Evolutionary conservation across 2,797 vertebrate species (phyloP), one percentile per base, ranked within the genome.

Genomic region (Centropyge bicolor): DNA sequence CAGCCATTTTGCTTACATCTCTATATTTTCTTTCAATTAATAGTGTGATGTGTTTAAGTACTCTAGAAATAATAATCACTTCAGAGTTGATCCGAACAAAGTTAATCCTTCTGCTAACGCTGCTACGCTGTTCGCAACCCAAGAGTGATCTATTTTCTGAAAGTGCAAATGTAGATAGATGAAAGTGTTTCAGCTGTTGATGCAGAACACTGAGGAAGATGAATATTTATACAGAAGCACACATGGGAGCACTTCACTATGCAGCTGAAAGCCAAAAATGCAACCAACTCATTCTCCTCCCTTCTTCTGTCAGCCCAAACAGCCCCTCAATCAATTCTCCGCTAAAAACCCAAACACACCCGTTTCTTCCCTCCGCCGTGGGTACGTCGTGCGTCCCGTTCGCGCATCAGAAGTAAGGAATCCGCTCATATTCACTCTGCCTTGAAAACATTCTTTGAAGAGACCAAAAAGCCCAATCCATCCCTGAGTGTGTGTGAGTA

Each of bases 161-260:
- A 89, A 81, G 56, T 62, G 60, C 66, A 84, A 80, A 83, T 78
- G 77, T 11, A 80, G 84, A 70, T 65, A 91, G 92, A 95, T 93
- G 86, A 89, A 94, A 93, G 91, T 65, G 77, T 88, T 83, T 86
- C 78, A 87, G 83, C 83, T 89, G 91, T 90, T 92, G 87, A 90
- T 83, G 83, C 78, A 84, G 86, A 92, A 91, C 80, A 86, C 74
- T 76, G 76, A 83, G 86, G 68, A 77, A 88, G 86, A 92, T 93
- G 83, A 93, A 94, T 94, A 94, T 94, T 94, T 93, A 94, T 93
- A 89, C 66, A 86, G 80, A 85, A 31, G 70, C 78, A 70, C 89
- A 86, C 80, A 88, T 85, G 82, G 90, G 80, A 93, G 72, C 82
- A 83, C 73, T 90, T 88, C 80, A 78, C 77, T 68, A 68, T 77